These are phyloP conservation scores for Panthera tigris DNA, from an alignment of 2,113 vertebrate genomes.

Conservation along the genomic window DNA sequence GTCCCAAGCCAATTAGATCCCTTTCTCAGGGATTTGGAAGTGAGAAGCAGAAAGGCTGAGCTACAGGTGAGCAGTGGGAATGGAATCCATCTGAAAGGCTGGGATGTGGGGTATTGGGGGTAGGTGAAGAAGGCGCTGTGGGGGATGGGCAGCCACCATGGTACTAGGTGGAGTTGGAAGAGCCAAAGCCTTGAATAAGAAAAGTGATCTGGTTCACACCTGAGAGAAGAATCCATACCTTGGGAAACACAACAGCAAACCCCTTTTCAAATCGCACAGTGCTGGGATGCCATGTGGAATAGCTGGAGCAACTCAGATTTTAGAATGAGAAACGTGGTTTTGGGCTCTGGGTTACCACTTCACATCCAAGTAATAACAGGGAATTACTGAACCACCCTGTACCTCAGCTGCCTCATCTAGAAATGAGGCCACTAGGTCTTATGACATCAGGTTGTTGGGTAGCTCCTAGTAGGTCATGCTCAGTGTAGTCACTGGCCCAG, in stretches of 20 bases:
- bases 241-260: background rate
- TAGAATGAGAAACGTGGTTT: background rate
- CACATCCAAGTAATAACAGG: background rate
- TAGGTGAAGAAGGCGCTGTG: background rate
- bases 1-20: background rate
- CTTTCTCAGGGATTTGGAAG: background rate
- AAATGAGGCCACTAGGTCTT: background rate
- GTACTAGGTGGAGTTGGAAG: background rate
- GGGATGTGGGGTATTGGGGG: background rate
- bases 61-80: background rate
- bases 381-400: background rate
- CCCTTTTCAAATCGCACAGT: fast-evolving
- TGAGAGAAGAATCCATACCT: background rate
- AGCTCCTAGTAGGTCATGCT: background rate
- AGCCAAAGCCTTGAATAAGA: background rate
- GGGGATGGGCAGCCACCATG: fast-evolving
- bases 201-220: background rate
- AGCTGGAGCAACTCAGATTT: background rate
- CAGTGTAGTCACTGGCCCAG: no score
- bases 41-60: background rate
- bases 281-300: no score
- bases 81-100: background rate
- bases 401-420: background rate
- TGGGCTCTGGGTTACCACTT: background rate
- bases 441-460: background rate